These are phyloP conservation scores for Timandra comae DNA, from an alignment of 2,888 invertebrate genomes.

Conservation along the genomic window DNA sequence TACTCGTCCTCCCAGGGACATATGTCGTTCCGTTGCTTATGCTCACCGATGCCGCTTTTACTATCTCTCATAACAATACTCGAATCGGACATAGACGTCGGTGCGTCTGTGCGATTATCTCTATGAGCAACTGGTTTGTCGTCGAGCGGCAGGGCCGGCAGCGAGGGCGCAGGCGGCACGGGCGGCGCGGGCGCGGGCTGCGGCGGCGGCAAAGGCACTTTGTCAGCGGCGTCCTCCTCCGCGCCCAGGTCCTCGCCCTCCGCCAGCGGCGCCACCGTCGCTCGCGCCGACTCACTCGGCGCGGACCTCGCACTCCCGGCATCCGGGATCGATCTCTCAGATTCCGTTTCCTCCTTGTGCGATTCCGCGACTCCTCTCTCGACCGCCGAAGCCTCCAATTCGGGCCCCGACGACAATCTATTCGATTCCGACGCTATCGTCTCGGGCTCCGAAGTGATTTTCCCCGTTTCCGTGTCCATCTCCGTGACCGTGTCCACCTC, in stretches of 20 bases:
- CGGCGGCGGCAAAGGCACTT: constrained; percentile 37
- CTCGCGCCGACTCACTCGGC: constrained; percentile 25
- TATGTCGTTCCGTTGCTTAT: constrained; percentile 84
- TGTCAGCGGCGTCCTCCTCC: constrained; percentile 76
- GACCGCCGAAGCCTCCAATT: too few relatives aligned
- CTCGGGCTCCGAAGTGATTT: too few relatives aligned
- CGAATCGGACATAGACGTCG: constrained; percentile 60
- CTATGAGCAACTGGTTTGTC: constrained; percentile 54
- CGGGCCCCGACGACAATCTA: too few relatives aligned
- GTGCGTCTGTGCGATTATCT: constrained; percentile 60
- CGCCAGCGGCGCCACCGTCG: constrained; percentile 79
- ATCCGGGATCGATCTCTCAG: too few relatives aligned
- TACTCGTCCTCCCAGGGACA: constrained; percentile 98
- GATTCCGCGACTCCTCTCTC: too few relatives aligned
- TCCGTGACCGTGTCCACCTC: neutral
- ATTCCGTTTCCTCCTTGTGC: too few relatives aligned
- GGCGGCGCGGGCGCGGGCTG: constrained; percentile 50
- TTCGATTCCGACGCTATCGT: too few relatives aligned
- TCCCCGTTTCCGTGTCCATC: neutral
- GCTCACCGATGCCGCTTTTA: constrained; percentile 53
- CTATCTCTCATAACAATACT: constrained; percentile 65
- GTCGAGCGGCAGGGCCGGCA: constrained; percentile 1
- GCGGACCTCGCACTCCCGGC: constrained; percentile 6
- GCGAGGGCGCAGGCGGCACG: constrained; percentile 25
- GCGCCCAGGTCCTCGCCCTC: constrained; percentile 83